Conservation (phyloP, 2,888 invertebrate species). For the Atherix ibis region DNA sequence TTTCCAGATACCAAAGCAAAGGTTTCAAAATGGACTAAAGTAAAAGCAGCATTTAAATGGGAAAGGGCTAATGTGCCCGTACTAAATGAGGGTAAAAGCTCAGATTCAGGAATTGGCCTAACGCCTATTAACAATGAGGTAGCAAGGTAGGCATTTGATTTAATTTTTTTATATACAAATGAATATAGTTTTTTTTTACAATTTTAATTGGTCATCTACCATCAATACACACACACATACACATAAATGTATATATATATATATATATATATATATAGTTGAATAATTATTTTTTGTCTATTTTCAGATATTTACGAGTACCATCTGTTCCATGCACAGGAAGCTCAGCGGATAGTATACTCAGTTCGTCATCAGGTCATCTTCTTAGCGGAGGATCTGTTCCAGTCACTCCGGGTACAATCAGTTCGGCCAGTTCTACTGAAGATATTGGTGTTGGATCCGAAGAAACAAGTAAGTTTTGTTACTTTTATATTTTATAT, state of each 20-base stretch:
- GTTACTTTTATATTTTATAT: slow-evolving; percentile 4
- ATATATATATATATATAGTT: too few species aligned
- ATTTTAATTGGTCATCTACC: neutral
- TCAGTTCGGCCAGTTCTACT: slow-evolving; percentile 58
- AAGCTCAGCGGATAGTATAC: slow-evolving; percentile 40
- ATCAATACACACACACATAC: too few species aligned
- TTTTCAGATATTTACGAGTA: slow-evolving; percentile 33
- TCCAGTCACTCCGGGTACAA: slow-evolving; percentile 44
- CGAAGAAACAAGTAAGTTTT: slow-evolving; percentile 18
- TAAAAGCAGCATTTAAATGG: slow-evolving; percentile 79
- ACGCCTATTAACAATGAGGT: slow-evolving; percentile 36
- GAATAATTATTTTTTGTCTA: slow-evolving; percentile 3
- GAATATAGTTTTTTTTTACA: neutral
- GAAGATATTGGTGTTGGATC: slow-evolving; percentile 38
- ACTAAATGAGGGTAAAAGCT: slow-evolving; percentile 24
- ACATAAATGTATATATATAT: too few species aligned
- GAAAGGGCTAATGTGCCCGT: slow-evolving; percentile 49
- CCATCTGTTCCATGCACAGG: slow-evolving; percentile 32
- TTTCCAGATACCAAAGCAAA: slow-evolving; percentile 28
- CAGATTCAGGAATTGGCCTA: slow-evolving; percentile 32
- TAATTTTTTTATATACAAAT: slow-evolving; percentile 1
- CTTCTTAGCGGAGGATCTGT: slow-evolving; percentile 37
- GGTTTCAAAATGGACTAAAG: slow-evolving; percentile 72
- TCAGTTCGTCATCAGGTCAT: slow-evolving; percentile 33
- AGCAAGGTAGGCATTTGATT: slow-evolving; percentile 21